Base-by-base conservation (phyloP, 1,140 invertebrate species). In the Lordiphosa collinella region DNA sequence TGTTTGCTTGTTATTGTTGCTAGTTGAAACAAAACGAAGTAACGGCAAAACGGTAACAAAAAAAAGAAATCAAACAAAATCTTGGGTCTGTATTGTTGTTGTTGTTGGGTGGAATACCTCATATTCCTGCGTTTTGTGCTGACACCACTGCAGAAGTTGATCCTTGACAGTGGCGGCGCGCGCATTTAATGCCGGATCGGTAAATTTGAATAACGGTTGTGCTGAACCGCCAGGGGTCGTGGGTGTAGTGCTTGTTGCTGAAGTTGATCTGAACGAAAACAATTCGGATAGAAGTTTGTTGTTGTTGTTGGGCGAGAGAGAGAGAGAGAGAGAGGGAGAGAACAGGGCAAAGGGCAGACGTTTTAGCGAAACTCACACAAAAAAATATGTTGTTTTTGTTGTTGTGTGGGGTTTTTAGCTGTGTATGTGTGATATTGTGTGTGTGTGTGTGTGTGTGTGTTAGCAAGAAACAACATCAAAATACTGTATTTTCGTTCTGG, bases 161-260 rank as follows among this genome's bases (percentile, higher is more conserved):
- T 98, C 96, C 93, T 99, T 99, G 90, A 98, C 97, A 90, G 95
- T 95, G 89, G 93, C 94, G 69, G 96, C 96, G 91, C 94, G 96
- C 89, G 94, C 92, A 90, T 93, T 93, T 90, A 97, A 92, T 89
- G 93, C 92, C 80, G 94, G 93, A 91, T 96, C 95, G 87, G 95
- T 96, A 92, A 96, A 96, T 93, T 94, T 94, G 93, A 96, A 95
- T 80, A 94, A 92, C 82, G 92, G 92, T 84, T 82, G 76, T 75
- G 87, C 89, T 60, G 89, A 87, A 82, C 86, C 86, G 89, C 92
- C 92, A 29, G 87, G 89, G 89, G 91, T 90, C 55, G 86, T 89
- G 88, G 91, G 91, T 90, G 91, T 29, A 29, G 25, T 92, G 76
- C 91, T 91, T 90, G 91, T 91, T 90, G 90, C 91, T 76, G 88